Evolutionary conservation across 1,140 invertebrate genomes (phyloP).

Genomic region (Monochamus saltuarius): DNA sequence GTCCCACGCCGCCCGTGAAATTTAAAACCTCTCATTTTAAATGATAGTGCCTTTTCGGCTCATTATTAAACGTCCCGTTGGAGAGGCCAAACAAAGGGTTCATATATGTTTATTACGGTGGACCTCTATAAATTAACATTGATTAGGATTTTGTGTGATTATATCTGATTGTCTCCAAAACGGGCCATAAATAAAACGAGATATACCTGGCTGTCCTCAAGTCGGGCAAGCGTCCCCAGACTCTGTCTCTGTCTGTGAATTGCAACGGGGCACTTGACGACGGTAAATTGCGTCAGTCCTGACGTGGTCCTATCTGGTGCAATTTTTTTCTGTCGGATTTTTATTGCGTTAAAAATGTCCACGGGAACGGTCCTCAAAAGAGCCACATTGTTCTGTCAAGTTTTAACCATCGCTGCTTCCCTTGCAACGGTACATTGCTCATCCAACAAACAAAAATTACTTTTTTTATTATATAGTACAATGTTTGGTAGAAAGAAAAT

Average conservation of each 20-base stretch:
- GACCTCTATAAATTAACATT: slow-evolving; percentile 50
- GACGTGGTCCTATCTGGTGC: slow-evolving; percentile 27
- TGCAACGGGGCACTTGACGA: slow-evolving; percentile 20
- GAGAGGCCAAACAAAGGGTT: slow-evolving; percentile 48
- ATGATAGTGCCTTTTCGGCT: slow-evolving; percentile 41
- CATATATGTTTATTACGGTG: slow-evolving; percentile 49
- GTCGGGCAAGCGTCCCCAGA: slow-evolving; percentile 4
- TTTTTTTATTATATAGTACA: too few species aligned
- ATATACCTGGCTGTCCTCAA: slow-evolving; percentile 35
- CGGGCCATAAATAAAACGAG: slow-evolving; percentile 48
- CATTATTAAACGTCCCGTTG: slow-evolving; percentile 31
- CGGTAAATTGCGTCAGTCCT: slow-evolving; percentile 31
- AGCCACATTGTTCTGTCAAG: not conserved
- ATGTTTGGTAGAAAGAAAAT: too few species aligned
- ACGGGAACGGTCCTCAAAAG: not conserved
- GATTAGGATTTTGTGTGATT: slow-evolving; percentile 52
- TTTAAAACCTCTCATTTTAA: slow-evolving; percentile 36
- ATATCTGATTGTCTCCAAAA: slow-evolving; percentile 49
- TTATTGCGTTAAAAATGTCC: slow-evolving; percentile 1
- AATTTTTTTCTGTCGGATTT: slow-evolving; percentile 20
- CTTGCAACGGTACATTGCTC: too few species aligned
- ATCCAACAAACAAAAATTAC: too few species aligned
- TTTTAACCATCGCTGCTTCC: not conserved
- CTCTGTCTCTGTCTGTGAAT: slow-evolving; percentile 12
- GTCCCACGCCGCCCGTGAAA: slow-evolving; percentile 24